A percentile compares a stretch with the other conserved stretches of the same genome.
Conservation (phyloP, 1,140 invertebrate genomes). For the Homarus americanus region DNA sequence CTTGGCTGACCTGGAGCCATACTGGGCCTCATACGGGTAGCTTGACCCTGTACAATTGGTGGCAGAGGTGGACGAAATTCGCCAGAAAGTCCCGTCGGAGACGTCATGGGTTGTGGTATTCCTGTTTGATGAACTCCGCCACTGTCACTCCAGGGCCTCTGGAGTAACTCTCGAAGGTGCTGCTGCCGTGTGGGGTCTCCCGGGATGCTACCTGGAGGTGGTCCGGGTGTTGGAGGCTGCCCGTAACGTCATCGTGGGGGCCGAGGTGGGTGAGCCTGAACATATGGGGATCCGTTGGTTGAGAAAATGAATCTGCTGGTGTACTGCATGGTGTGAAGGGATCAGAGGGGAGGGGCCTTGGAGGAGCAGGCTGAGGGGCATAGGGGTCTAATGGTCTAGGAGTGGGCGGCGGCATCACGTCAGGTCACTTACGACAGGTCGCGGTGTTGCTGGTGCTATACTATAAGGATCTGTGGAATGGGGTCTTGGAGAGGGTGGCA, state of each 20-base stretch:
- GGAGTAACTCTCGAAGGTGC: conserved; percentile 51
- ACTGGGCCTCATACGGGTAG: conserved; percentile 50
- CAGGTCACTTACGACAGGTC: conserved; percentile 39
- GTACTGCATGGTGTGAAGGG: conserved; percentile 38
- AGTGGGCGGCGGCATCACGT: conserved; percentile 59
- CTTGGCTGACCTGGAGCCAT: conserved; percentile 45
- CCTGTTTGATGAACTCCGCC: conserved; percentile 22
- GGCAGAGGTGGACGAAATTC: conserved; percentile 61
- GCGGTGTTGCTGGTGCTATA: conserved; percentile 36
- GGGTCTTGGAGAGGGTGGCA: conserved; percentile 50
- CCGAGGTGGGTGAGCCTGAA: conserved; percentile 57
- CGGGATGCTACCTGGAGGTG: not conserved
- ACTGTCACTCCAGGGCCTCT: conserved; percentile 58
- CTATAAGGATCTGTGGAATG: conserved; percentile 51
- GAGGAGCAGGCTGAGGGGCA: conserved; percentile 21
- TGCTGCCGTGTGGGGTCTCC: conserved; percentile 57
- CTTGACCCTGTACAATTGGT: conserved; percentile 29
- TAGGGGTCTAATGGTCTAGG: conserved; percentile 57
- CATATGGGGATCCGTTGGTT: conserved; percentile 48
- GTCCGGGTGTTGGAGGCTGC: conserved; percentile 32
- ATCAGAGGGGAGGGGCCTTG: conserved; percentile 51
- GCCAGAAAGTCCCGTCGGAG: conserved; percentile 50
- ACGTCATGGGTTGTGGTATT: conserved; percentile 26
- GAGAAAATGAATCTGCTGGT: conserved; percentile 52
- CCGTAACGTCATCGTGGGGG: conserved; percentile 65